These are phyloP conservation scores for Macrotis lagotis DNA, from an alignment of 2,113 vertebrate species.

Conservation along the genomic window DNA sequence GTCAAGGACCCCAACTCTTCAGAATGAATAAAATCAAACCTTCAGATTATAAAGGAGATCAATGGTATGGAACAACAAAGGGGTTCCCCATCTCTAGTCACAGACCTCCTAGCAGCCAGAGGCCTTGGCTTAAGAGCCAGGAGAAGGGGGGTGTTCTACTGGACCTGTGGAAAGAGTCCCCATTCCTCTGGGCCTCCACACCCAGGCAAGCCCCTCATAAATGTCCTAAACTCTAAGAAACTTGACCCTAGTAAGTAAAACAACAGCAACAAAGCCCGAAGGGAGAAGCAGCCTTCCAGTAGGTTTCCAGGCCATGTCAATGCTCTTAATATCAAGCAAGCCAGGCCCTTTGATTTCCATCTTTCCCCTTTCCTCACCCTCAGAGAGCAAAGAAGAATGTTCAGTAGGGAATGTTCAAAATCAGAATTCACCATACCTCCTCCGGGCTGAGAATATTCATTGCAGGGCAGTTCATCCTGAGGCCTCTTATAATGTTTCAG, in stretches of 20 bases:
- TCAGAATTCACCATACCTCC: slow-evolving; percentile 85
- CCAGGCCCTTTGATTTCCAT: not conserved
- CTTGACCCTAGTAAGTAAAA: not conserved
- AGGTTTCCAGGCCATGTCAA: not conserved
- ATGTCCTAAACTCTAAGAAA: not conserved
- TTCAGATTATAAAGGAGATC: not conserved
- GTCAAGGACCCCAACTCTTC: not conserved
- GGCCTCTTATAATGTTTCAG: slow-evolving; percentile 96
- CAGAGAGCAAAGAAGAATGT: not conserved
- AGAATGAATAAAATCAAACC: not conserved
- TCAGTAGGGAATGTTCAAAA: not conserved
- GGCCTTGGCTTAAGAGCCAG: not conserved
- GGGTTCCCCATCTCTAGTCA: not conserved
- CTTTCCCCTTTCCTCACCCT: not conserved
- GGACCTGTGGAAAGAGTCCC: not conserved
- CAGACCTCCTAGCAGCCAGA: not conserved
- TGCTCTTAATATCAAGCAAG: slow-evolving; percentile 24
- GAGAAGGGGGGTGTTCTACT: not conserved
- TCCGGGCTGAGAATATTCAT: slow-evolving; percentile 97
- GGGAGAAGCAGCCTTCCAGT: slow-evolving; percentile 1
- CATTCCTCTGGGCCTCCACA: not conserved
- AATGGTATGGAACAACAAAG: not conserved
- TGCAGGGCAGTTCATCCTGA: slow-evolving; percentile 93
- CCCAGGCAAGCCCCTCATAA: not conserved
- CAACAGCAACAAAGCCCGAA: not conserved